Evolutionary conservation across 2,888 invertebrate species (phyloP), one percentile per base, ranked within the genome.

Genomic region (Acanthococcus lagerstroemiae): DNA sequence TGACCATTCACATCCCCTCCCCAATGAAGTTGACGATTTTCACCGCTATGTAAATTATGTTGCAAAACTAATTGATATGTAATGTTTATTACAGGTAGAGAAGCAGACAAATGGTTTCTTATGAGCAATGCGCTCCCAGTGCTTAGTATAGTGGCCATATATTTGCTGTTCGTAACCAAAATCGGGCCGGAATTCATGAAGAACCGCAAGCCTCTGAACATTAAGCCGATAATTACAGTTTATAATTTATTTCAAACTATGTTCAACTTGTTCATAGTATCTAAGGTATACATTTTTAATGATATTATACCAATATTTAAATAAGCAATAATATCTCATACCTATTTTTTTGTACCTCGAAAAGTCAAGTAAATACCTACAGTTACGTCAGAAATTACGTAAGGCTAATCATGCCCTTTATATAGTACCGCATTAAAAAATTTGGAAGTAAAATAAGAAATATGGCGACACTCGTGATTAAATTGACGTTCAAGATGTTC

Each of bases 181-280:
- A 78, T 83, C 73, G 90, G 91, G 0, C 91, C 90, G 0, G 77
- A 78, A 48, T 79, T 83, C 73, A 83, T 83, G 82, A 75, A 77
- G 66, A 73, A 78, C 69, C 72, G 81, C 30, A 75, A 79, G 67
- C 79, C 82, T 0, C 76, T 78, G 68, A 75, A 81, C 60, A 73
- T 83, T 30, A 75, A 78, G 45, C 74, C 74, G 22, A 68, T 80
- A 3, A 69, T 73, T 66, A 57, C 72, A 26, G 24, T 68, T 9
- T 95, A 95, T 77, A 95, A 95, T 74, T 82, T 87, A n/a, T 84
- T 86, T 65, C 94, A 95, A 82, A 92, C 95, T 4, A 54, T 88
- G 15, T 86, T 92, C 77, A 94, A 92, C 72, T 75, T 84, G 15
- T 93, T 83, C 80, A 79, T 93, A 71, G 80, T 82, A 69, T 74